Evolutionary conservation across 2,888 invertebrate species (phyloP).

Genomic region (Rotaria macrura): DNA sequence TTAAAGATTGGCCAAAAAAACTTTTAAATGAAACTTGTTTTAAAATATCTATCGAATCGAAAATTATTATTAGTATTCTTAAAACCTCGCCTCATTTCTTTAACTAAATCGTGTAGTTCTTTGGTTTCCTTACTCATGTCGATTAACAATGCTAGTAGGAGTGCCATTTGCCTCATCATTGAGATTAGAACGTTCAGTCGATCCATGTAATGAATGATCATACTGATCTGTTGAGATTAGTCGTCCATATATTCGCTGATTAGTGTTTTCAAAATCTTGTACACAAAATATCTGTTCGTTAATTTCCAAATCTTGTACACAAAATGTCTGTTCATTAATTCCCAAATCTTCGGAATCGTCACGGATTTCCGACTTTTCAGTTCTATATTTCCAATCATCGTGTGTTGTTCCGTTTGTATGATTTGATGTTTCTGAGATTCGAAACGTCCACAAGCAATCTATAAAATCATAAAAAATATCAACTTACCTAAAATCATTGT

Average conservation of each 20-base stretch:
- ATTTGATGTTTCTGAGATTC: no score
- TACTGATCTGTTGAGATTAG: background rate
- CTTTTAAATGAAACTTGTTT: background rate
- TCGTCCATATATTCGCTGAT: background rate
- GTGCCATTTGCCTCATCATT: background rate
- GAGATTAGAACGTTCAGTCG: accelerated
- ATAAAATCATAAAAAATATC: background rate
- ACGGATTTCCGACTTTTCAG: background rate
- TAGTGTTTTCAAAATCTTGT: background rate
- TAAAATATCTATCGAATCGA: no score
- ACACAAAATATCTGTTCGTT: no score
- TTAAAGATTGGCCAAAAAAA: no score
- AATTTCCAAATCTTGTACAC: background rate
- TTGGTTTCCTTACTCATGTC: background rate
- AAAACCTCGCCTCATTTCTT: background rate
- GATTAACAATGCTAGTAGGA: background rate
- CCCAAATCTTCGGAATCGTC: background rate
- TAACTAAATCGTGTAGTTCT: background rate
- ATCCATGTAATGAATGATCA: background rate
- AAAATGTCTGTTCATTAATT: no score
- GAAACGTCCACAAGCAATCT: no score
- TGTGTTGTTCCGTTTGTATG: background rate
- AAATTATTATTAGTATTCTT: no score
- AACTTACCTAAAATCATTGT: background rate
- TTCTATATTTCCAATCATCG: background rate